Conservation (phyloP, 2,888 invertebrate species). For the Diabrotica balteata region DNA sequence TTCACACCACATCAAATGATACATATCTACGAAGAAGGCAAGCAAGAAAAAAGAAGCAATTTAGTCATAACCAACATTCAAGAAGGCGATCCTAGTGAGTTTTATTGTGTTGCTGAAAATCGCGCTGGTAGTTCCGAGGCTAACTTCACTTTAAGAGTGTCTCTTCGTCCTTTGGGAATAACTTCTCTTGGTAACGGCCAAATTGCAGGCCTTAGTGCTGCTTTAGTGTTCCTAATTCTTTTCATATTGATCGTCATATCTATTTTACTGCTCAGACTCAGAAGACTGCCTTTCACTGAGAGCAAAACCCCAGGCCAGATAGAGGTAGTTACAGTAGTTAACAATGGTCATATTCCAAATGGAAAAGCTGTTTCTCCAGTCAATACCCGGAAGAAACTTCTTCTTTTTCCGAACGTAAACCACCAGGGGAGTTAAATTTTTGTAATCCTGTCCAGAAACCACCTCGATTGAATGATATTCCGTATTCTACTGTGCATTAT, state of each 20-base stretch:
- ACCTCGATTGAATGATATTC: constrained; percentile 71
- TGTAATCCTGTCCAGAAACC: constrained; percentile 77
- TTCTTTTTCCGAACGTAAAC: constrained; percentile 57
- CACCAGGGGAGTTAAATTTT: constrained; percentile 60
- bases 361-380: constrained; percentile 62
- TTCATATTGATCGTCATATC: constrained; percentile 76
- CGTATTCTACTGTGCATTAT: constrained; percentile 74
- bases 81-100: constrained; percentile 82
- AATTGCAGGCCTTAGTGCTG: constrained; percentile 85
- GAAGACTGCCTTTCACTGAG: constrained; percentile 76
- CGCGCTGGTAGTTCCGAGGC: constrained; percentile 87
- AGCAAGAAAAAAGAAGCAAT: constrained; percentile 77
- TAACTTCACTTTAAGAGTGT: constrained; percentile 86
- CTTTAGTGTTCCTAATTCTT: constrained; percentile 78
- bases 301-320: constrained; percentile 79
- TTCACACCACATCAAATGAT: constrained; percentile 82
- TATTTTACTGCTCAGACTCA: constrained; percentile 76
- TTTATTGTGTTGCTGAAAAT: constrained; percentile 90
- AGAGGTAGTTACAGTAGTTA: constrained; percentile 72
- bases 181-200: constrained; percentile 83
- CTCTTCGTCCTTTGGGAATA: constrained; percentile 79
- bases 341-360: constrained; percentile 62
- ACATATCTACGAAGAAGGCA: constrained; percentile 78
- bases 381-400: constrained; percentile 59
- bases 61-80: constrained; percentile 83